These are phyloP conservation scores for Pangasius macronema DNA, from an alignment of 2,797 vertebrate genomes.

Conservation along the genomic window DNA sequence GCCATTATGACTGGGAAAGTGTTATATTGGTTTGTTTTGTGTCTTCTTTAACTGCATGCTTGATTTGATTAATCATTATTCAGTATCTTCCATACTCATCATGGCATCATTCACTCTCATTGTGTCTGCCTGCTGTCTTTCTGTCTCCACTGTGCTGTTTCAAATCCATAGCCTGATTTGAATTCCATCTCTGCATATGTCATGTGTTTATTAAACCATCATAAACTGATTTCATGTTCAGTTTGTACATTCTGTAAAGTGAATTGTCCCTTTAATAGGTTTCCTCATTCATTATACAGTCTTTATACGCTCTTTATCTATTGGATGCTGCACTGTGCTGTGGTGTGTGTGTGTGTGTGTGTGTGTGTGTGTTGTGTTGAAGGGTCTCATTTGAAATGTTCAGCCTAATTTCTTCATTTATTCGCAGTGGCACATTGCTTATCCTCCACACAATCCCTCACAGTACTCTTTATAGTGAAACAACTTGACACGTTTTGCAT, in stretches of 20 bases:
- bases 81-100: background rate
- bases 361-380: background rate
- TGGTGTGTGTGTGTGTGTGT: background rate
- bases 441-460: background rate
- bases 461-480: background rate
- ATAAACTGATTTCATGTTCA: background rate
- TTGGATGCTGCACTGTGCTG: background rate
- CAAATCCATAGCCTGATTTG: background rate
- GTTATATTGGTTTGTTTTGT: background rate
- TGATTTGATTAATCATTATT: conserved; percentile 23
- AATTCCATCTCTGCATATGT: background rate
- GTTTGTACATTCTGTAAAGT: background rate
- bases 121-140: background rate
- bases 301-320: background rate
- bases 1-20: background rate
- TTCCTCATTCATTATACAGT: background rate
- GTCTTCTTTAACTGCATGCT: conserved; percentile 28
- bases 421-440: background rate
- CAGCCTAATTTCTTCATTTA: background rate
- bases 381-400: background rate
- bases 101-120: background rate
- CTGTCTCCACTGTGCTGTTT: background rate
- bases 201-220: background rate
- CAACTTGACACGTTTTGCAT: background rate
- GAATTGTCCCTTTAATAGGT: background rate